Evolutionary conservation across 2,888 invertebrate genomes (phyloP).

Genomic region (Drosophila longiperda): DNA sequence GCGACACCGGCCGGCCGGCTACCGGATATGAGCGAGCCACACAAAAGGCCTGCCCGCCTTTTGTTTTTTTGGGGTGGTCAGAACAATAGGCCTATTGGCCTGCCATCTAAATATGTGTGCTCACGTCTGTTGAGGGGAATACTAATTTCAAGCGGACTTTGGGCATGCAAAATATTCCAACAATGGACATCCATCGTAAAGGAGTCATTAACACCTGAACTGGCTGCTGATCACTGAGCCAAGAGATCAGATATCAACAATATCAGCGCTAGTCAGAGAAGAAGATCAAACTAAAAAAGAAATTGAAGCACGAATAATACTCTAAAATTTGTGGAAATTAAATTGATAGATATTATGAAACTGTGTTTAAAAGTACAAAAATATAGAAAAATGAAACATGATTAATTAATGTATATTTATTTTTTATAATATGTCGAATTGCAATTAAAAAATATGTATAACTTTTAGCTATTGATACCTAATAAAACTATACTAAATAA

Average conservation of each 20-base stretch:
- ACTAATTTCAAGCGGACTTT: slow-evolving; percentile 49
- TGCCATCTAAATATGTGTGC: not conserved
- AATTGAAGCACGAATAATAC: not conserved
- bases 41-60: slow-evolving; percentile 64
- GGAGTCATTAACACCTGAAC: slow-evolving; percentile 77
- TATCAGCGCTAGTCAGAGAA: slow-evolving; percentile 6
- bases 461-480: not conserved
- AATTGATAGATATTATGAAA: not conserved
- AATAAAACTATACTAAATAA: not conserved
- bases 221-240: slow-evolving; percentile 47
- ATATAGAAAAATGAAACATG: not conserved
- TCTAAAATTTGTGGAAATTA: not conserved
- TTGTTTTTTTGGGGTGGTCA: slow-evolving; percentile 67
- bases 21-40: slow-evolving; percentile 73
- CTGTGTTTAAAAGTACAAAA: not conserved
- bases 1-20: slow-evolving; percentile 63
- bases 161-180: slow-evolving; percentile 64
- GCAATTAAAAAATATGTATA: not conserved
- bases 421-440: not conserved
- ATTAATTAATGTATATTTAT: not conserved
- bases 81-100: slow-evolving; percentile 59
- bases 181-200: slow-evolving; percentile 49
- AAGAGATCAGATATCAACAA: slow-evolving; percentile 49
- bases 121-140: slow-evolving; percentile 20
- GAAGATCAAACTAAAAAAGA: not conserved